Percentiles rank a stretch among this genome's conserved stretches.
Conservation (phyloP, 2,888 invertebrate genomes). For the Syritta pipiens region DNA sequence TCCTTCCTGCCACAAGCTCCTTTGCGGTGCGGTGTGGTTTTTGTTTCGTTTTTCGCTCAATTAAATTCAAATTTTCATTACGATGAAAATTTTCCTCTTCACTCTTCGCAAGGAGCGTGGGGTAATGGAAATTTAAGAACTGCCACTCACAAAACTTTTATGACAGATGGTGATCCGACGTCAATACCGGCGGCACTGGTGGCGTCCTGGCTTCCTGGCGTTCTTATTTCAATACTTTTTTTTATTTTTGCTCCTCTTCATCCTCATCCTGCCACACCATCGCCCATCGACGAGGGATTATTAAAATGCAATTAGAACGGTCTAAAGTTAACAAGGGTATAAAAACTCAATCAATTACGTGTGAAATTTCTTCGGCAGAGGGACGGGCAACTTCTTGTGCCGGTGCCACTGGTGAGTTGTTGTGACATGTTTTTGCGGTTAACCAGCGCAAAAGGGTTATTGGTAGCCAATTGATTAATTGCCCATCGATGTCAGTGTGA, state of each 20-base stretch:
- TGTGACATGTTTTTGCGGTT: slow-evolving; percentile 66
- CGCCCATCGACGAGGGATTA: slow-evolving; percentile 42
- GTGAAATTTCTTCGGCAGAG: slow-evolving; percentile 54
- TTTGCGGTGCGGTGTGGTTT: background rate
- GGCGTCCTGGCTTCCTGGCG: background rate
- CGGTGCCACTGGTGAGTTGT: slow-evolving; percentile 20
- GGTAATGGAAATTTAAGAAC: slow-evolving; percentile 63
- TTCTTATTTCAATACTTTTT: slow-evolving; percentile 30
- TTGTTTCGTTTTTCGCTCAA: slow-evolving; percentile 62
- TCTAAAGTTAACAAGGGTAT: slow-evolving; percentile 67
- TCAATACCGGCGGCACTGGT: slow-evolving; percentile 41
- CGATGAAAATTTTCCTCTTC: slow-evolving; percentile 33
- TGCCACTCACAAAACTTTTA: slow-evolving; percentile 62
- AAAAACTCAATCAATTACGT: slow-evolving; percentile 69
- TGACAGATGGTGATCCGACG: slow-evolving; percentile 67
- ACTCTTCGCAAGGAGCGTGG: background rate
- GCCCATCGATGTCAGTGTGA: slow-evolving; percentile 53
- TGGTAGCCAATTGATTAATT: slow-evolving; percentile 66
- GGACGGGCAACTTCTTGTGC: slow-evolving; percentile 26
- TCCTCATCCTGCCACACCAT: background rate
- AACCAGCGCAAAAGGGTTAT: slow-evolving; percentile 61
- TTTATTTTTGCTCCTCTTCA: slow-evolving; percentile 4
- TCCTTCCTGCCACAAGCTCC: background rate
- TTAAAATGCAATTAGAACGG: slow-evolving; percentile 67
- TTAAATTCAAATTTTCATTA: slow-evolving; percentile 66